Evolutionary conservation across 2,797 vertebrate genomes (phyloP).

Genomic region (Rhinogobio ventralis): DNA sequence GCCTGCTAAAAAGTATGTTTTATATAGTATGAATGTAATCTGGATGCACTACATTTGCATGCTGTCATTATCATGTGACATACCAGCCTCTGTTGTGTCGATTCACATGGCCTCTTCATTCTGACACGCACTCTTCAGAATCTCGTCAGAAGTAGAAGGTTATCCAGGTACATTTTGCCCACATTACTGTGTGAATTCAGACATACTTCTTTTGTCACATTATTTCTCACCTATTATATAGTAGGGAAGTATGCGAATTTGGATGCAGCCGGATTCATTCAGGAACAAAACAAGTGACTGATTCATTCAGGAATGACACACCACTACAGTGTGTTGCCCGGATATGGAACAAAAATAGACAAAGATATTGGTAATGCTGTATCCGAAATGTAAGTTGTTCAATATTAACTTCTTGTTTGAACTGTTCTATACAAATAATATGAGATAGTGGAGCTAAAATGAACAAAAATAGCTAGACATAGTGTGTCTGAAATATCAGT

Average conservation of each 20-base stretch:
- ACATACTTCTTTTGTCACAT: background rate
- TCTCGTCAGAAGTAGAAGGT: background rate
- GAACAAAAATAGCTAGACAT: background rate
- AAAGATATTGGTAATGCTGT: background rate
- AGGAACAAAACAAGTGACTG: background rate
- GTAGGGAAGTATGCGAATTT: background rate
- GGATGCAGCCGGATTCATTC: background rate
- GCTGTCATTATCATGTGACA: background rate
- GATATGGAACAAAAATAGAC: conserved; percentile 1
- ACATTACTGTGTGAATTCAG: background rate
- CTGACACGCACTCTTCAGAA: background rate
- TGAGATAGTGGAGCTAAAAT: background rate
- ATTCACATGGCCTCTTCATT: background rate
- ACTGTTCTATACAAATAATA: background rate
- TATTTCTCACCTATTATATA: background rate
- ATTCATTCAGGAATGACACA: background rate
- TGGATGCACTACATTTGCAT: background rate
- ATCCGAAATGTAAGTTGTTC: background rate
- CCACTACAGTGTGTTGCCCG: background rate
- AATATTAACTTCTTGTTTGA: background rate
- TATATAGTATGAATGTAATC: background rate
- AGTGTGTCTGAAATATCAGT: conserved; percentile 19
- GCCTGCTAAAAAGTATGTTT: background rate
- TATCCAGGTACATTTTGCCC: background rate
- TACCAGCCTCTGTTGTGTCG: background rate